phyloP scores from a whole-genome alignment of 2,888 invertebrate species.

The Spialia ferax region DNA sequence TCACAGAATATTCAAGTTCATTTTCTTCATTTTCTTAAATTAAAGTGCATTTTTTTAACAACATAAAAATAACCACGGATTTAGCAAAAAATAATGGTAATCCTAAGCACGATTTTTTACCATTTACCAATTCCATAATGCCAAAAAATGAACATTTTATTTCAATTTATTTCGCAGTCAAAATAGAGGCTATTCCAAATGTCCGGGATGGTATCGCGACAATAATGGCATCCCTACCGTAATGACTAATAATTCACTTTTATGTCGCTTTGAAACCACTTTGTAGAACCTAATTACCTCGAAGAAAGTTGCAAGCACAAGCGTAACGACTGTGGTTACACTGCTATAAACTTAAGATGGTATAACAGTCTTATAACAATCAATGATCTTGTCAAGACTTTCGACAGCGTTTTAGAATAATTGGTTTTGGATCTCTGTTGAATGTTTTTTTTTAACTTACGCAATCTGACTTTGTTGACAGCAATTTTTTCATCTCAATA shows the following conservation, averaged over 20 bases:
- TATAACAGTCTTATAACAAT: too few relatives aligned
- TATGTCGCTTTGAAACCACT: constrained; percentile 40
- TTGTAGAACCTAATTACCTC: constrained; percentile 61
- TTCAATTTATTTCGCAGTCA: constrained; percentile 30
- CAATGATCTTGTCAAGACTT: constrained; percentile 53
- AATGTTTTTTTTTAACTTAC: too few relatives aligned
- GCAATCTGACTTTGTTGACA: too few relatives aligned
- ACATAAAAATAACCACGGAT: too few relatives aligned
- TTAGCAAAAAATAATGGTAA: too few relatives aligned
- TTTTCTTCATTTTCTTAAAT: too few relatives aligned
- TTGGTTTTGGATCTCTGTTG: not conserved
- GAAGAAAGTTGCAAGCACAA: constrained; percentile 55
- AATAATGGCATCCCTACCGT: constrained; percentile 46
- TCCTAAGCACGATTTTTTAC: too few relatives aligned
- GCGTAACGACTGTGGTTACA: constrained; percentile 60
- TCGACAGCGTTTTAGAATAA: constrained; percentile 1
- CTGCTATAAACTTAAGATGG: constrained; percentile 61
- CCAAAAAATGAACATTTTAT: constrained; percentile 25
- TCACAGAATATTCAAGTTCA: too few relatives aligned
- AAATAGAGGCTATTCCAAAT: constrained; percentile 31
- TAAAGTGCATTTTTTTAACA: too few relatives aligned
- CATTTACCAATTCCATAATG: not conserved
- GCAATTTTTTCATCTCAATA: too few relatives aligned
- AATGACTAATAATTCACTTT: constrained; percentile 59
- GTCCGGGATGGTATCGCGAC: constrained; percentile 40